A percentile compares a stretch with the other conserved stretches of the same genome.
Conservation (phyloP, 2,888 invertebrate genomes). For the Seira ritae region DNA sequence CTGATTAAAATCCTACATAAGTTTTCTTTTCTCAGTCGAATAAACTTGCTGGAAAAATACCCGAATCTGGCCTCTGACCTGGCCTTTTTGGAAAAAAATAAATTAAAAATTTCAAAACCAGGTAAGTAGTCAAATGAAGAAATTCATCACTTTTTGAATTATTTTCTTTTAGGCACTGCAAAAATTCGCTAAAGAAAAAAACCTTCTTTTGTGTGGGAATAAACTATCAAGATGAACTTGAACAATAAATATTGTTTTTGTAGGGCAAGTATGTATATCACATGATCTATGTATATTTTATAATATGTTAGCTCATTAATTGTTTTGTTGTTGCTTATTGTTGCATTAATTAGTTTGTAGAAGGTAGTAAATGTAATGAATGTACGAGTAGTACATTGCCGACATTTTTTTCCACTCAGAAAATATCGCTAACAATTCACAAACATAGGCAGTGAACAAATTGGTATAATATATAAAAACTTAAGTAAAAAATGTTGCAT, state of each 20-base stretch:
- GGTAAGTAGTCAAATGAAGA: too few relatives aligned
- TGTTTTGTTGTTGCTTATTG: not conserved
- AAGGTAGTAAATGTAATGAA: not conserved
- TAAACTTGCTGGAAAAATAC: too few relatives aligned
- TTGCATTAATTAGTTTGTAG: too few relatives aligned
- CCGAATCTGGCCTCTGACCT: too few relatives aligned
- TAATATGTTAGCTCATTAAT: constrained; percentile 48
- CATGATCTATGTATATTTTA: constrained; percentile 43
- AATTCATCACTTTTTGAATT: too few relatives aligned
- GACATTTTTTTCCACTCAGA: not conserved
- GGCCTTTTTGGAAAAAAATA: too few relatives aligned
- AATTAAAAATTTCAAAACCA: too few relatives aligned
- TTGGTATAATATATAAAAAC: constrained; percentile 42
- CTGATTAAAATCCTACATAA: too few relatives aligned
- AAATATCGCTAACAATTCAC: constrained; percentile 1
- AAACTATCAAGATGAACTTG: not conserved
- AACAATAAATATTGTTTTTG: constrained; percentile 37
- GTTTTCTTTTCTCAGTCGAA: too few relatives aligned
- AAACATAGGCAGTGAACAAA: constrained; percentile 59
- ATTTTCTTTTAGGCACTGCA: too few relatives aligned
- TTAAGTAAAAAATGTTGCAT: not conserved
- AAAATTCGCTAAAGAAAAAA: too few relatives aligned
- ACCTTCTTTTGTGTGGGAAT: not conserved
- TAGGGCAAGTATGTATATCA: constrained; percentile 64
- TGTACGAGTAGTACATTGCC: not conserved